These are phyloP conservation scores for Temnothorax longispinosus DNA, from an alignment of 1,140 invertebrate species.

Conservation along the genomic window DNA sequence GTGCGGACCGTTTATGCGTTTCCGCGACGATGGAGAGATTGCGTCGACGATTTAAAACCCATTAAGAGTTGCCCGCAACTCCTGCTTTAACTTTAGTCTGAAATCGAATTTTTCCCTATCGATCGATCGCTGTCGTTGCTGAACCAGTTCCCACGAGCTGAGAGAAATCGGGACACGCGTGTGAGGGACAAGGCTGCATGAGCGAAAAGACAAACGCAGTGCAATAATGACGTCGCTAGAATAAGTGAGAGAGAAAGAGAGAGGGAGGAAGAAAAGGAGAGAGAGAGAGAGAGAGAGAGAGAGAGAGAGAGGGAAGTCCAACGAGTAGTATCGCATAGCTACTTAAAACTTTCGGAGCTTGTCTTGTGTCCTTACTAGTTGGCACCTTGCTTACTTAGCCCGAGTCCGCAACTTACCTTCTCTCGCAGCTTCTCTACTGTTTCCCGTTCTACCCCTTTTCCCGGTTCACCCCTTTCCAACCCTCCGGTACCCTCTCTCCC, in stretches of 20 bases:
- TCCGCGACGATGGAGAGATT: constrained; percentile 29
- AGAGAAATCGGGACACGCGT: constrained; percentile 1
- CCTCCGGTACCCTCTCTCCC: not conserved
- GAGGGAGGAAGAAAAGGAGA: not conserved
- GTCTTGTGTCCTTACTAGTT: constrained; percentile 80
- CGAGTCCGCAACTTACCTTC: constrained; percentile 68
- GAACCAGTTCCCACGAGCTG: not conserved
- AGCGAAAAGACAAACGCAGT: constrained; percentile 51
- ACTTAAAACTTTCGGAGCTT: constrained; percentile 83
- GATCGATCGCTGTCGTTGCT: constrained; percentile 5
- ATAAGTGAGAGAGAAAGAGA: not conserved
- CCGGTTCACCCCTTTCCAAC: constrained; percentile 13
- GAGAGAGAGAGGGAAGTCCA: constrained; percentile 39
- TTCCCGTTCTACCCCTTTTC: not conserved
- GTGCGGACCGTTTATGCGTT: constrained; percentile 10
- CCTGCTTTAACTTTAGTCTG: not conserved
- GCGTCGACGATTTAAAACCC: constrained; percentile 11
- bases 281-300: not conserved
- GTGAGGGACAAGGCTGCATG: constrained; percentile 9
- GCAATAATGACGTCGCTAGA: constrained; percentile 38
- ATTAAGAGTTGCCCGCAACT: not conserved
- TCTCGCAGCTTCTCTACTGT: constrained; percentile 39
- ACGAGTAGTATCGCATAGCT: constrained; percentile 80
- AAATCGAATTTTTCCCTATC: constrained; percentile 18
- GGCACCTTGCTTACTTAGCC: constrained; percentile 76